These are phyloP conservation scores for Lepidurus packardi DNA, from an alignment of 1,140 invertebrate species.

Conservation along the genomic window DNA sequence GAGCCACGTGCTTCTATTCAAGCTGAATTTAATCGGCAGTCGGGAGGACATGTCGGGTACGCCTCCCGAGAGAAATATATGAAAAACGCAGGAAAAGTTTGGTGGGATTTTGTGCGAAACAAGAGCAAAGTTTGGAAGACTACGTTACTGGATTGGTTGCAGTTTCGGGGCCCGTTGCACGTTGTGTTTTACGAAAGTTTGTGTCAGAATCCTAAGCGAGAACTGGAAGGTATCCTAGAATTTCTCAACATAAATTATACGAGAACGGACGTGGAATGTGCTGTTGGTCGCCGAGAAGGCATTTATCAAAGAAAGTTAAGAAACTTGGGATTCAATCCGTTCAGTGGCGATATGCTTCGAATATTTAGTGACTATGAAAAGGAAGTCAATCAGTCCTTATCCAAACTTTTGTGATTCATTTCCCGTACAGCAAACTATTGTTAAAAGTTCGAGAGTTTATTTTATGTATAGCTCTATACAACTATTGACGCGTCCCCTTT, in stretches of 20 bases:
- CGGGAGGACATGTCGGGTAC: conserved; percentile 42
- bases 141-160: conserved; percentile 39
- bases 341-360: conserved; percentile 2
- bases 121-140: conserved; percentile 40
- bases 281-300: not conserved
- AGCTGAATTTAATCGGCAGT: conserved; percentile 43
- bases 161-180: conserved; percentile 35
- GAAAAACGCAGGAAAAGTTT: conserved; percentile 34
- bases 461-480: no score
- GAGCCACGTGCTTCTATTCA: conserved; percentile 46
- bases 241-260: conserved; percentile 35
- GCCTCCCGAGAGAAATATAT: conserved; percentile 33
- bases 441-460: no score
- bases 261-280: not conserved
- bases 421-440: no score
- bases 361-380: not conserved
- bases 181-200: conserved; percentile 42
- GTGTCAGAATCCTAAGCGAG: conserved; percentile 32
- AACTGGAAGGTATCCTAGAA: conserved; percentile 38
- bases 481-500: no score
- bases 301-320: conserved; percentile 1
- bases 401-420: not conserved
- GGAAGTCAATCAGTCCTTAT: not conserved
- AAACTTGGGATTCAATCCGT: not conserved
- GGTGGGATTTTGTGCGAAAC: conserved; percentile 39